Evolutionary conservation across 2,888 invertebrate species (phyloP).

Genomic region (Sminthurides aquaticus): DNA sequence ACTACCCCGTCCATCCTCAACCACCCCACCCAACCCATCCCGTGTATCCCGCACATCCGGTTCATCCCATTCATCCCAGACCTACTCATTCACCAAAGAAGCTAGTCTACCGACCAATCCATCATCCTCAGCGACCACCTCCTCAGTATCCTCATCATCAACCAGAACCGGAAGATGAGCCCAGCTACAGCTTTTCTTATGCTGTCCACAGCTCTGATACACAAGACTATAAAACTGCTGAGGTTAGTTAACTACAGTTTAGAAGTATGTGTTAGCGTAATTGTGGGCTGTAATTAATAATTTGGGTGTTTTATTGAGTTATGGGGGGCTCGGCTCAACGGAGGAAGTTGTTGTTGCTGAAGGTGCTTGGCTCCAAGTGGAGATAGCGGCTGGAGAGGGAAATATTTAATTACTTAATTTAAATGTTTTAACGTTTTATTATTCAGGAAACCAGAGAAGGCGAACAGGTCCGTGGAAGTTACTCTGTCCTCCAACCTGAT

Average conservation of each 20-base stretch:
- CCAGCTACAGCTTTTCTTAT: conserved; percentile 13
- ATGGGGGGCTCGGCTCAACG: too few species aligned
- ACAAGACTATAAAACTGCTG: conserved; percentile 11
- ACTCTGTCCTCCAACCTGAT: conserved; percentile 45
- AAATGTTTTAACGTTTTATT: not conserved
- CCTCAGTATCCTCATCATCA: conserved; percentile 1
- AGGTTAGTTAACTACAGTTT: too few species aligned
- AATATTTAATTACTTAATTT: not conserved
- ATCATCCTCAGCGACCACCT: not conserved
- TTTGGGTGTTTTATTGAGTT: too few species aligned
- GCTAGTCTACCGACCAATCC: not conserved
- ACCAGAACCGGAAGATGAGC: not conserved
- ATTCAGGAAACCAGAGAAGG: conserved; percentile 44
- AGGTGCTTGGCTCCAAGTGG: too few species aligned
- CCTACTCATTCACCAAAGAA: not conserved
- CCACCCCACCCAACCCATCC: conserved; percentile 7
- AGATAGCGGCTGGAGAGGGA: too few species aligned
- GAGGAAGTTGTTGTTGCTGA: too few species aligned
- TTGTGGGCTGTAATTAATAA: too few species aligned
- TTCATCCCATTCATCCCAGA: not conserved
- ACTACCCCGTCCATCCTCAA: not conserved
- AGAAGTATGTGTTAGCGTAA: too few species aligned
- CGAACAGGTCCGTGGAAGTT: conserved; percentile 45
- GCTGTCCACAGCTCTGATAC: conserved; percentile 11
- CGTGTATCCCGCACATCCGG: not conserved